A percentile compares a stretch with the other conserved stretches of the same genome.
These are phyloP conservation scores for Phalangium opilio DNA, from an alignment of 2,888 invertebrate genomes.

Conservation along the genomic window DNA sequence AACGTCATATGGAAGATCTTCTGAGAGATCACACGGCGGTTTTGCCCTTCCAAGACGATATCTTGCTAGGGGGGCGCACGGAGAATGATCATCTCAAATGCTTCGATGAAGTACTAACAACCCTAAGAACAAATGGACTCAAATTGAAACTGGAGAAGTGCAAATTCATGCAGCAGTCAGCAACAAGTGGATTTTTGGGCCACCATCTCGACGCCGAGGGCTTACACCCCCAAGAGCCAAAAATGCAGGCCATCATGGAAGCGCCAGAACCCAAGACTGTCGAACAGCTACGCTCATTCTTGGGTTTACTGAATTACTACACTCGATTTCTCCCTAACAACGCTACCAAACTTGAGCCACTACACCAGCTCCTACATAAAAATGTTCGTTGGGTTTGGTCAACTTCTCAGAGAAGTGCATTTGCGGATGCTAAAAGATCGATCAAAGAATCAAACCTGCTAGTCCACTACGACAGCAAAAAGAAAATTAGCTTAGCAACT, in stretches of 20 bases:
- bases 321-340: too few relatives aligned
- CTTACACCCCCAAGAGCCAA: conserved; percentile 16
- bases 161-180: too few relatives aligned
- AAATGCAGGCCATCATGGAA: conserved; percentile 21
- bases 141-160: too few relatives aligned
- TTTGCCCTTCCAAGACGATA: too few relatives aligned
- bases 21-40: too few relatives aligned
- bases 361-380: conserved; percentile 19
- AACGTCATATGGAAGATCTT: too few relatives aligned
- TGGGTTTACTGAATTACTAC: conserved; percentile 23
- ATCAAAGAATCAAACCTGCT: conserved; percentile 21
- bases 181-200: conserved; percentile 18
- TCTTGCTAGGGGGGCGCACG: too few relatives aligned
- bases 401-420: conserved; percentile 16
- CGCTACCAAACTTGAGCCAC: conserved; percentile 15
- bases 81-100: too few relatives aligned
- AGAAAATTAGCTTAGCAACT: conserved; percentile 25
- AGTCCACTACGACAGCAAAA: conserved; percentile 25
- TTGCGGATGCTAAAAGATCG: conserved; percentile 20
- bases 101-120: too few relatives aligned
- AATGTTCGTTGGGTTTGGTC: conserved; percentile 18
- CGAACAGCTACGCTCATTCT: conserved; percentile 21
- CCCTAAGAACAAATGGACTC: too few relatives aligned
- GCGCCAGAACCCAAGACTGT: conserved; percentile 22
- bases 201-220: conserved; percentile 19